Conservation (phyloP, 2,797 vertebrate species). For the Lepus oiostolus region DNA sequence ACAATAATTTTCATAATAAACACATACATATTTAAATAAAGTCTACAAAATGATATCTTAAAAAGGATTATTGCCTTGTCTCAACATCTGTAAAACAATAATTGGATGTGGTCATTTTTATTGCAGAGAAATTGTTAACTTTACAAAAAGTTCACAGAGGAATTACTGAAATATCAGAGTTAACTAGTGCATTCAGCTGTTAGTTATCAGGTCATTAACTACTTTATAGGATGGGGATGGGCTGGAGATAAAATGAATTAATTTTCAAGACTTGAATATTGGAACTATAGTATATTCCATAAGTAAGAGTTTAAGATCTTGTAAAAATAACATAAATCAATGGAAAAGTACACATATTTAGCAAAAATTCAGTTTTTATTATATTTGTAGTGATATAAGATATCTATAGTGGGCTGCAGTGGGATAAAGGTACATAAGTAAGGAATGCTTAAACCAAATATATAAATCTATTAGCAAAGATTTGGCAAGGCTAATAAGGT, state of each 20-base stretch:
- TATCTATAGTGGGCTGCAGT: not conserved
- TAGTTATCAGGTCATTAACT: conserved; percentile 66
- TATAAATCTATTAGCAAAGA: not conserved
- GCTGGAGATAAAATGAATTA: conserved; percentile 70
- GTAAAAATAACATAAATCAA: not conserved
- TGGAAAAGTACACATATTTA: not conserved
- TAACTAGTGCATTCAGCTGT: conserved; percentile 63
- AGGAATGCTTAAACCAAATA: not conserved
- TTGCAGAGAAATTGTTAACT: conserved; percentile 29
- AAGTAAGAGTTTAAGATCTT: conserved; percentile 48
- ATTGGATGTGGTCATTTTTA: conserved; percentile 55
- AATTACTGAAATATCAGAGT: conserved; percentile 73
- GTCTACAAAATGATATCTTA: not conserved
- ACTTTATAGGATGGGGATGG: conserved; percentile 60
- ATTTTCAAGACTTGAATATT: conserved; percentile 47
- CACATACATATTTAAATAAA: not conserved
- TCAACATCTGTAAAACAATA: conserved; percentile 59
- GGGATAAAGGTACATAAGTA: not conserved
- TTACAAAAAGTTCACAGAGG: conserved; percentile 63
- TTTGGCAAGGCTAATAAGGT: not conserved
- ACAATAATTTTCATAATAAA: not conserved
- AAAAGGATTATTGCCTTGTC: not conserved
- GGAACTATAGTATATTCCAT: not conserved
- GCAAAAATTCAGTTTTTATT: not conserved
- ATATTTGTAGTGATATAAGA: not conserved